Evolutionary conservation across 2,888 invertebrate species (phyloP), one percentile per base, ranked within the genome.

Genomic region (Plebejus anna): DNA sequence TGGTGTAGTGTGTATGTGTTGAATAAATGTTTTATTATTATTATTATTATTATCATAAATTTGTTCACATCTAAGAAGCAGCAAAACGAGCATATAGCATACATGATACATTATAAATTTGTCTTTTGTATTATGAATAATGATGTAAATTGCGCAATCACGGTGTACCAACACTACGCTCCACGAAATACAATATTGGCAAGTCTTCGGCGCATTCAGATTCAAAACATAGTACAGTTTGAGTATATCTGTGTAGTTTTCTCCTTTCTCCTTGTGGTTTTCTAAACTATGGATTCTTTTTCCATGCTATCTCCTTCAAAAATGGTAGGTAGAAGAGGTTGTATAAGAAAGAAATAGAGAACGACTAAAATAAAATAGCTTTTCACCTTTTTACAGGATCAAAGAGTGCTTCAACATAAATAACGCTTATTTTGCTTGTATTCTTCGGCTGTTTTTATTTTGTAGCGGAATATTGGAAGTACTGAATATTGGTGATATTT

Each of bases 271-370:
- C 84, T 82, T 79, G 79, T 82, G 84, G 80, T 83, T 85, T 85
- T 90, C 87, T 90, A 86, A 92, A 92, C 86, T 85, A 89, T 91
- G 91, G 90, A 90, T 88, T 92, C 92, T 91, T 85, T 93, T 93
- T 94, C 90, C 94, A 94, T 93, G 94, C 93, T 93, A 85, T 90
- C 93, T 91, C 90, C 94, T 89, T 90, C 93, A 89, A 93, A 92
- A 85, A 90, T 94, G 94, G 94, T 94, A 94, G 94, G 94, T 91
- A 90, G 92, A 93, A 84, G 94, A 94, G 94, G 94, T 94, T 94
- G 94, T 94, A 93, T 93, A 88, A 79, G 85, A 86, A 89, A 87
- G 82, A 86, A 88, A 89, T 90, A 90, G 89, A 88, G 77, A 77
- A 59, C 75, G 75, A 72, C 59, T 76, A 82, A 86, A 87, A 89